phyloP scores from a whole-genome alignment of 1,140 invertebrate genomes.

The Procambarus clarkii region DNA sequence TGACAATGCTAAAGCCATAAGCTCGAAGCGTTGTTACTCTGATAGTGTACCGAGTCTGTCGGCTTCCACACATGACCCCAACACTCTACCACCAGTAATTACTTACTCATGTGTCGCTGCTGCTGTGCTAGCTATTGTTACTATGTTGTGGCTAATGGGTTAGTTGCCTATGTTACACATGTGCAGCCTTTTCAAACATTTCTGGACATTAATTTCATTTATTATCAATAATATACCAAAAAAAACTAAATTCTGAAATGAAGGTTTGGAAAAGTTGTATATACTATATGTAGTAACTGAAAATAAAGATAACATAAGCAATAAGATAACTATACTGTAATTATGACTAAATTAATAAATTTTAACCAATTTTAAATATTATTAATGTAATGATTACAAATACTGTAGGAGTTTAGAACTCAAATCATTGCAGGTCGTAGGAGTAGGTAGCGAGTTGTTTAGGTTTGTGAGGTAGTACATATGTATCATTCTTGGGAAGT shows the following conservation, averaged over 20 bases:
- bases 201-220: neutral
- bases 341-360: neutral
- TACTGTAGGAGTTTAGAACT: too few relatives aligned
- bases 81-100: constrained; percentile 20
- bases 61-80: neutral
- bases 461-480: too few relatives aligned
- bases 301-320: neutral
- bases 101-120: constrained; percentile 1
- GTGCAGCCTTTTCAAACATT: neutral
- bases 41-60: constrained; percentile 15
- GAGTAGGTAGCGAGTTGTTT: too few relatives aligned
- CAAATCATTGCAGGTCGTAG: too few relatives aligned
- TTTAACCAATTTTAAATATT: neutral
- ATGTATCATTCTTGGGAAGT: too few relatives aligned
- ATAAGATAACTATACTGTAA: neutral
- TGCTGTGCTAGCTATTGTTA: constrained; percentile 24
- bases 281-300: neutral
- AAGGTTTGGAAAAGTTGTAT: neutral
- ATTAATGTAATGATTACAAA: neutral
- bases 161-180: constrained; percentile 14
- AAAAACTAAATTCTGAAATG: neutral
- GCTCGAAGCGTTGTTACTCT: neutral
- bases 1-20: constrained; percentile 4
- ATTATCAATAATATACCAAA: too few relatives aligned
- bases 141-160: constrained; percentile 25